Evolutionary conservation across 2,113 vertebrate genomes (phyloP), one percentile per base, ranked within the genome.

Genomic region (Tragelaphus strepsiceros): DNA sequence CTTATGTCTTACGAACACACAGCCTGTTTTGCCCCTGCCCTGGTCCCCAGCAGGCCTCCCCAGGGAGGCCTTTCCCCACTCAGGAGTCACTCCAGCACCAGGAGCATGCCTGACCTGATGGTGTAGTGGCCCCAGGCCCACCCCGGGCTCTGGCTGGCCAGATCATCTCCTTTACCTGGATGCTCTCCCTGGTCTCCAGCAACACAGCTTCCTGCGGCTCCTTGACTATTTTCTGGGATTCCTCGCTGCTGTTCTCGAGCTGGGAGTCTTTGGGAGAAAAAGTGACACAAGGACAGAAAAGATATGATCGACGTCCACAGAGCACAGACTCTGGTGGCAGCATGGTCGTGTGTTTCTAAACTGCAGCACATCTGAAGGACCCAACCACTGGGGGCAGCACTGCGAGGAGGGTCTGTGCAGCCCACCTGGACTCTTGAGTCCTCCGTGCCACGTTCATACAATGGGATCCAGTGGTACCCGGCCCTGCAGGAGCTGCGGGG

Each of bases 141-240:
- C 21, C 21, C 10, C 0, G 6, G 0, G 15, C 22, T n/a, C 62
- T 6, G 1, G 6, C 8, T 26, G 16, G 43, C 12, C 1, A 12
- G 39, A 22, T 6, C 6, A 14, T 28, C n/a, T 53, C 22, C 4
- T 17, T 95, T 97, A 98, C 98, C 98, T 98, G 96, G 54, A 17
- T 3, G 15, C 16, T 64, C 80, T 80, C 56, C 30, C 0, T 6
- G 22, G 12, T 1, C 15, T 95, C 94, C 78, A 10, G 13, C 16
- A 21, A 30, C 26, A 28, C 5, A 39, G 15, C 6, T 84, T 88
- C 61, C 22, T 0, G 28, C 6, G 3, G 53, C 7, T 97, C 92
- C 81, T 84, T n/a, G 0, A 19, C 15, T 56, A 0, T 58, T 74
- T 86, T 83, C n/a, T 26, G 85, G 12, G 54, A 94, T 43, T 4